These are phyloP conservation scores for Oophaga pumilio DNA, from an alignment of 2,113 vertebrate genomes.

Conservation along the genomic window DNA sequence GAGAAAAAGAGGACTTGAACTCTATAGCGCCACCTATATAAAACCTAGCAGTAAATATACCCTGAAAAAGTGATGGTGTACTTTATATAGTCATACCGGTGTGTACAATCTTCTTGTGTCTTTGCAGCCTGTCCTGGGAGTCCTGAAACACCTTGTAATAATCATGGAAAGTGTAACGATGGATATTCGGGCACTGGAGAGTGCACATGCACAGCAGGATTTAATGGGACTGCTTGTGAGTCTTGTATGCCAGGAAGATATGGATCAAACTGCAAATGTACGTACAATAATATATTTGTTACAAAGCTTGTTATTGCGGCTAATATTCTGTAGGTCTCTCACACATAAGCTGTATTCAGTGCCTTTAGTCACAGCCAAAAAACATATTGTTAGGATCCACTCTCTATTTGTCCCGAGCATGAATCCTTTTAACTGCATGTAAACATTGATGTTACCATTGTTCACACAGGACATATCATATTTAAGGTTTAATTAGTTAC, in stretches of 20 bases:
- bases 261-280: conserved; percentile 81
- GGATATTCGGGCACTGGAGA: conserved; percentile 76
- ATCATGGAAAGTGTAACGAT: conserved; percentile 78
- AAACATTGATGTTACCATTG: background rate
- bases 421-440: background rate
- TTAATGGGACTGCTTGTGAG: conserved; percentile 84
- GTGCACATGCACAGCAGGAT: conserved; percentile 79
- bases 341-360: background rate
- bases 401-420: background rate
- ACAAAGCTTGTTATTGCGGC: too few relatives aligned
- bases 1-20: too few relatives aligned
- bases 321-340: background rate
- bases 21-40: too few relatives aligned
- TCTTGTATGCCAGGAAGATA: conserved; percentile 78
- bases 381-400: background rate
- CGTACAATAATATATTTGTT: conserved; percentile 6
- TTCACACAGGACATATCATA: background rate
- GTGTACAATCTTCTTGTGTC: background rate
- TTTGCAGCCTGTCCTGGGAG: conserved; percentile 87
- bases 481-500: background rate
- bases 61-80: too few relatives aligned
- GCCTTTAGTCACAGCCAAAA: background rate
- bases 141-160: conserved; percentile 73
- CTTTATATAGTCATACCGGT: too few relatives aligned
- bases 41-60: too few relatives aligned